Base-by-base conservation (phyloP, 2,797 vertebrate species). In the Leptoclinus maculatus region DNA sequence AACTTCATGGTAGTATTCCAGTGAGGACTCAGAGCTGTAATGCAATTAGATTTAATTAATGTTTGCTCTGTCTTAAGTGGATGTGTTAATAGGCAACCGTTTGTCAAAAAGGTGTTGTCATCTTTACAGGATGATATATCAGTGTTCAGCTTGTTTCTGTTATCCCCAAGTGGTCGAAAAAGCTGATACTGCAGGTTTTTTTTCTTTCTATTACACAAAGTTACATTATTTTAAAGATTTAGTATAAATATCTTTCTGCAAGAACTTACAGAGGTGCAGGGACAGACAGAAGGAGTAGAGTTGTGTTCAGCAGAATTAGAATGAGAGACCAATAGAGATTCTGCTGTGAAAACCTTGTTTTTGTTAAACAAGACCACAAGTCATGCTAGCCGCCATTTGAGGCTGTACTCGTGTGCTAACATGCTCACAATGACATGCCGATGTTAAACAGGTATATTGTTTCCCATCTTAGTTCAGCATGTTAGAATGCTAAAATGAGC, bases 1-100 rank as follows among this genome's bases (percentile, higher is more conserved):
- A 98, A 97, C 69, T 89, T 94, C 88, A 97, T 96, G 1, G 89
- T 86, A 53, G 95, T 78, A 0, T 96, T 94, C 96, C 97, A 98
- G 87, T 76, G 88, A 66, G 97, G 96, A 87, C 47, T 92, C 87
- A 97, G 88, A 85, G 96, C 97, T 98, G 88, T 13, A 77, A 77
- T 1, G 25, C 34, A 65, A 81, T 34, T 17, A 29, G 4, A 66
- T 27, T 14, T 2, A 45, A 29, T 7, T 16, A 3, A 56, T 56
- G 23, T 54, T 29, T 54, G 23, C 23, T 27, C 47, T 23, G 11
- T 23, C 10, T 23, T 23, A n/a, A 51, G 49, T 51, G 49, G n/a
- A 23, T 23, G 49, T 23, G 49, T 51, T 23, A 12, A 23, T 12
- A 23, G 49, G 49, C 8, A 51, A 51, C 47, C 1, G 21, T n/a